Evolutionary conservation across 2,888 invertebrate species (phyloP), one percentile per base, ranked within the genome.

Genomic region (Gerris lacustris): DNA sequence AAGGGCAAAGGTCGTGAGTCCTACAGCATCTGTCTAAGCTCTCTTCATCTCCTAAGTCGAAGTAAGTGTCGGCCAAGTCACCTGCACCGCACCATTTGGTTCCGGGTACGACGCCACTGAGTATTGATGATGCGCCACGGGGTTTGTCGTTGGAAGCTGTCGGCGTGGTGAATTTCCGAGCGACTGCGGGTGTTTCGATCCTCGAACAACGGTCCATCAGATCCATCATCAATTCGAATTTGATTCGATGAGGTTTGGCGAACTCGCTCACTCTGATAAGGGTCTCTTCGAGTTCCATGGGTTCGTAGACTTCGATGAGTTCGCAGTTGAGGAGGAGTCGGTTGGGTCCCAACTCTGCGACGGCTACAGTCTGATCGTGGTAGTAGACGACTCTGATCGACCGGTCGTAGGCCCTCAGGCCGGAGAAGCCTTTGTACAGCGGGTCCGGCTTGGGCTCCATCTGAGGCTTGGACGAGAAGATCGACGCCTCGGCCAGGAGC

Each of bases 11-110:
- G 82, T 96, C 95, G 80, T 96, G 96, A 17, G 88, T 88, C 72
- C 94, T 85, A 81, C 96, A 96, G 80, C 96, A 96, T 76, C 81
- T 82, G 77, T 94, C 94, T 76, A 91, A 86, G 47, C 82, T 82
- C 78, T 80, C 81, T 77, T 88, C 89, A 0, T 85, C 83, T 63
- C 96, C 96, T 74, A 95, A 83, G 81, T 95, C 94, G 80, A 88
- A 88, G 82, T 92, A 94, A 78, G 88, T 86, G 31, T 85, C 82
- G 0, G 95, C 94, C 75, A 92, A 87, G 80, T 94, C 94, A 0
- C 94, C 94, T 0, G 91, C 88, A 18, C 95, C 95, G 78, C 95
- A 96, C 93, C 93, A 94, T 80, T 93, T 93, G 63, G 93, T 94
- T 74, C 93, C 92, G 81, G 92, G 92, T 78, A 92, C 85, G 75